A percentile compares a stretch with the other conserved stretches of the same genome.
These are phyloP conservation scores for Typhlomys cinereus DNA, from an alignment of 2,113 vertebrate genomes.

Conservation along the genomic window DNA sequence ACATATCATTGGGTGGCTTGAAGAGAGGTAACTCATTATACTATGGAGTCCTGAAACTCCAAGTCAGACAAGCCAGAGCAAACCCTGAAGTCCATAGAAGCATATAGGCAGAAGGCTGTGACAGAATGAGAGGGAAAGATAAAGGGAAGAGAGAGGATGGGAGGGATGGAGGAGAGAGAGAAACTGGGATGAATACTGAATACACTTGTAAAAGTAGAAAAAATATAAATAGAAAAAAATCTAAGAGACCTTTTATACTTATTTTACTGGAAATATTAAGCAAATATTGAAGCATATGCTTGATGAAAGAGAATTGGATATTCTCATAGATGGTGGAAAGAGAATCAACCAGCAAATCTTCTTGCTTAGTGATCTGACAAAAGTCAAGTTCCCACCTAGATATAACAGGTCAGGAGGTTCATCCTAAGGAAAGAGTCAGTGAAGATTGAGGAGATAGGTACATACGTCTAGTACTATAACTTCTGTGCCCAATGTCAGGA, in stretches of 20 bases:
- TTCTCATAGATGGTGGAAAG: background rate
- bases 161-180: too few relatives aligned
- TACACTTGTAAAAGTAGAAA: too few relatives aligned
- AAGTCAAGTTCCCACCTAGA: background rate
- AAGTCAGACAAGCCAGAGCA: too few relatives aligned
- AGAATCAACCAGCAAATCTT: background rate
- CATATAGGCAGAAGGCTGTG: too few relatives aligned
- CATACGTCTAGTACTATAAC: background rate
- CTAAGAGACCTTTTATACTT: background rate
- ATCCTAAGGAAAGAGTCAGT: background rate
- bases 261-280: background rate
- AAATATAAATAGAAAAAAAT: background rate
- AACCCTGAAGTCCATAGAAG: too few relatives aligned
- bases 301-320: background rate
- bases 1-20: too few relatives aligned
- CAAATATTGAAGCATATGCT: background rate
- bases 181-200: too few relatives aligned
- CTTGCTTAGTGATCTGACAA: background rate
- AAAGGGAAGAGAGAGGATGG: too few relatives aligned
- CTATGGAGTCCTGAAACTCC: too few relatives aligned
- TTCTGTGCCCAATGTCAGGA: background rate
- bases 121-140: too few relatives aligned
- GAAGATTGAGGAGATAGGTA: background rate
- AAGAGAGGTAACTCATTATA: too few relatives aligned
- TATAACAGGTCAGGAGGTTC: background rate